A percentile compares a stretch with the other conserved stretches of the same genome.
Evolutionary conservation across 1,140 invertebrate genomes (phyloP).

Genomic region (Procambarus clarkii): DNA sequence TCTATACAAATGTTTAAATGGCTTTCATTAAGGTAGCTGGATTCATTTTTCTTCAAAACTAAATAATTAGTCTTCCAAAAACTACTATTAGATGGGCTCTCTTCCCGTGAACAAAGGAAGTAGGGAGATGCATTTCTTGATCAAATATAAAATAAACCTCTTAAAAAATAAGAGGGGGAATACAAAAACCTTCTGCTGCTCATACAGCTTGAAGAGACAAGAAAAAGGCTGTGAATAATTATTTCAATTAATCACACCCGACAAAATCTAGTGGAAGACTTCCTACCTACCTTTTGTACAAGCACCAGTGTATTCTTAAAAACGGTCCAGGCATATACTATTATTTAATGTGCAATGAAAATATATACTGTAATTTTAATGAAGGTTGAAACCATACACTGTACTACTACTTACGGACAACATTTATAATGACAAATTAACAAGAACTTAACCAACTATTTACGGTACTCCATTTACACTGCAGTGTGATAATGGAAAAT

Average conservation of each 20-base stretch:
- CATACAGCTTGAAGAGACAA: background rate
- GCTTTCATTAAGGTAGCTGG: background rate
- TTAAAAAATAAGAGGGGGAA: background rate
- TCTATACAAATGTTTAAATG: background rate
- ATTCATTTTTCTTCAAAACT: background rate
- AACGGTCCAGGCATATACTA: background rate
- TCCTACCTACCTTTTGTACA: background rate
- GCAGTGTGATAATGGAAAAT: no score
- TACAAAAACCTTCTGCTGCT: background rate
- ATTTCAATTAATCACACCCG: background rate
- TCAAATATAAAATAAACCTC: background rate
- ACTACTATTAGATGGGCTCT: background rate
- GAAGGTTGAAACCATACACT: background rate
- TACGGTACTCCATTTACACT: no score
- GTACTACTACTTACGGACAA: background rate
- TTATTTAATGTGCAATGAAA: background rate
- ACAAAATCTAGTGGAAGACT: slow-evolving; percentile 8
- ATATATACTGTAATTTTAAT: background rate
- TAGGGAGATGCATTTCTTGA: background rate
- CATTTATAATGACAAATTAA: no score
- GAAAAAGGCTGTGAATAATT: background rate
- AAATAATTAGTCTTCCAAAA: background rate
- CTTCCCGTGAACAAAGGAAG: no score
- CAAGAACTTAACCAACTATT: no score
- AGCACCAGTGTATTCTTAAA: background rate